Evolutionary conservation across 2,888 invertebrate genomes (phyloP).

Genomic region (Notodonta dromedarius): DNA sequence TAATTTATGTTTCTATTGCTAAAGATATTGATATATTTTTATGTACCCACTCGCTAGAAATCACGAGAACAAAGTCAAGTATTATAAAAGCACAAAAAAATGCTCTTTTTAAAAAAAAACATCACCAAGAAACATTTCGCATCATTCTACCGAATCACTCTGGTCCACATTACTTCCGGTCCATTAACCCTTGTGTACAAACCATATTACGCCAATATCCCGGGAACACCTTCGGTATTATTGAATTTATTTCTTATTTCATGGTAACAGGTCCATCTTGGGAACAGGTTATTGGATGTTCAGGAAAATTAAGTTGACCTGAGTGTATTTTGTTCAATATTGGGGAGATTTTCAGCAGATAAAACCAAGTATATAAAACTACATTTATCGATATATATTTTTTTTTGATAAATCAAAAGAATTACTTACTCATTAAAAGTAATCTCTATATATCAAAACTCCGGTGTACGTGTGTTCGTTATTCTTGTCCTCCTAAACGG

Average conservation of each 20-base stretch:
- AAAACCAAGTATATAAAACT: not conserved
- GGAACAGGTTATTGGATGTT: constrained; percentile 34
- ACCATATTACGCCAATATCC: constrained; percentile 67
- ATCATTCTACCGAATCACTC: constrained; percentile 23
- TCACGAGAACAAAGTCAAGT: no score
- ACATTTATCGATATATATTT: not conserved
- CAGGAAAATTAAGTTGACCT: constrained; percentile 11
- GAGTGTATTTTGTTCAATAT: not conserved
- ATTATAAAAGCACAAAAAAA: no score
- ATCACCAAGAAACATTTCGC: constrained; percentile 31
- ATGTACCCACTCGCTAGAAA: no score
- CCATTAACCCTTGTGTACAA: constrained; percentile 63
- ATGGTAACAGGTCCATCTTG: constrained; percentile 26
- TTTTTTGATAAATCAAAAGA: no score
- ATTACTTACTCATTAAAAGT: no score
- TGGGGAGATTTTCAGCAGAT: not conserved
- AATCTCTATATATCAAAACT: no score
- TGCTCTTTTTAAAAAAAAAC: no score
- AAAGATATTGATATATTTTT: no score
- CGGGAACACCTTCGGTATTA: constrained; percentile 58
- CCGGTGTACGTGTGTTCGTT: no score
- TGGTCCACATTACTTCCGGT: constrained; percentile 56
- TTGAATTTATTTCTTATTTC: constrained; percentile 68
- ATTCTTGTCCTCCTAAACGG: no score
- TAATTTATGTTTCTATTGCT: not conserved